Evolutionary conservation across 2,888 invertebrate genomes (phyloP), one percentile per base, ranked within the genome.

Genomic region (Plagodis dolabraria): DNA sequence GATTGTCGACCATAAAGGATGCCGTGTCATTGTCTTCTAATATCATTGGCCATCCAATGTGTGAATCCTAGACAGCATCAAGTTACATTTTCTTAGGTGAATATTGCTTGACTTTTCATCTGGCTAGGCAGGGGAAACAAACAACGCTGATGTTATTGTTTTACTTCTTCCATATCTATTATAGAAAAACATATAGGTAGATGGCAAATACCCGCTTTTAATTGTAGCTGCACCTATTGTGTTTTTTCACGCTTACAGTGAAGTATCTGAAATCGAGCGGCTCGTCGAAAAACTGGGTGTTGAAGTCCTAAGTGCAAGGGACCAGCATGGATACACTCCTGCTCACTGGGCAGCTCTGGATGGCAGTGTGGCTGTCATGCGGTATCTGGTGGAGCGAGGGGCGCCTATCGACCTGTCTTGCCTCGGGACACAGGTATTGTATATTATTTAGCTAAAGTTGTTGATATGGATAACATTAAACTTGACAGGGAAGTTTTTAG

Each of bases 331-430:
- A 12, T 98, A 98, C 85, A 98, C 98, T 0, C 97, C 98, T 0
- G 97, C 97, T 33, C 98, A 98, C 83, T 98, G 98, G 98, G 97
- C 96, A 0, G 96, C 97, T 45, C 91, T 98, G 50, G 97, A 98
- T 79, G 98, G 98, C 36, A 97, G 97, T 80, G 96, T 97, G n/a
- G 96, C 97, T 69, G 95, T 98, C 54, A 96, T 98, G 95, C 94
- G 97, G 6, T 97, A 97, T 79, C 93, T 98, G 54, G 95, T 98
- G 11, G 97, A 98, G 79, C 92, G 96, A 53, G 96, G 95, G 33
- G 97, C 96, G 5, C 97, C 97, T 0, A 95, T 98, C 6, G 97
- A 98, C 86, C 93, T 97, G 44, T 96, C 97, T 0, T 98, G 98
- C 74, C 92, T 97, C 50, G 97, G 98, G 49, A 97, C 97, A 0